Conservation (phyloP, 2,113 vertebrate genomes). For the Orycteropus afer region DNA sequence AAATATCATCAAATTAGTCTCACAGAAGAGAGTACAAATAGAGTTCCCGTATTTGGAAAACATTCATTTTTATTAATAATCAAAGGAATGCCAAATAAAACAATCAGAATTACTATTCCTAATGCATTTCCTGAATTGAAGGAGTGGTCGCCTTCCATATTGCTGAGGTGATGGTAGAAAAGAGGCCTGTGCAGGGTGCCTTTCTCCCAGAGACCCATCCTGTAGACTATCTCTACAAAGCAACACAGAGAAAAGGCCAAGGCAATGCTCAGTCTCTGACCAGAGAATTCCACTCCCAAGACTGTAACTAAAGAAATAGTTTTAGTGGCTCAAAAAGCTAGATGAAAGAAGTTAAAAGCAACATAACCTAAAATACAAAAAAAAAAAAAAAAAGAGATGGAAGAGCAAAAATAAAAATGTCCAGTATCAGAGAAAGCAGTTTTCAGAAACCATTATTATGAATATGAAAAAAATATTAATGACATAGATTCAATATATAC, state of each 20-base stretch:
- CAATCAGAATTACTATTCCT: neutral
- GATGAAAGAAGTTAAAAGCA: neutral
- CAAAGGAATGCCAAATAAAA: constrained; percentile 27
- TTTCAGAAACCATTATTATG: constrained; percentile 42
- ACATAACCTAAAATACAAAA: neutral
- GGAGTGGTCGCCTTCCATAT: neutral
- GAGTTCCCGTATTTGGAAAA: constrained; percentile 26
- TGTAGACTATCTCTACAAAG: neutral
- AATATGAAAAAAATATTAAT: constrained; percentile 37
- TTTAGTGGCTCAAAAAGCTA: neutral
- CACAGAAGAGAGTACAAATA: neutral
- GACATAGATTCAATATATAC: neutral
- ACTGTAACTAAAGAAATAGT: neutral
- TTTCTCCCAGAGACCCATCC: neutral
- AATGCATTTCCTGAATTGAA: neutral
- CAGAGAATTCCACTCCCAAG: neutral
- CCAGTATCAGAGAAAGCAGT: neutral
- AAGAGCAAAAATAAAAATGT: neutral
- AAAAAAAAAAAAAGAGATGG: neutral
- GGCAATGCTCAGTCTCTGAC: neutral
- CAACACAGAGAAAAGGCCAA: neutral
- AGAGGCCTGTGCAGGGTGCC: neutral
- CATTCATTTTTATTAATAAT: constrained; percentile 48
- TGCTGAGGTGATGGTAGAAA: neutral
- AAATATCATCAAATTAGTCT: constrained; percentile 7